Evolutionary conservation across 2,797 vertebrate genomes (phyloP).

Genomic region (Gallinago solitaria): DNA sequence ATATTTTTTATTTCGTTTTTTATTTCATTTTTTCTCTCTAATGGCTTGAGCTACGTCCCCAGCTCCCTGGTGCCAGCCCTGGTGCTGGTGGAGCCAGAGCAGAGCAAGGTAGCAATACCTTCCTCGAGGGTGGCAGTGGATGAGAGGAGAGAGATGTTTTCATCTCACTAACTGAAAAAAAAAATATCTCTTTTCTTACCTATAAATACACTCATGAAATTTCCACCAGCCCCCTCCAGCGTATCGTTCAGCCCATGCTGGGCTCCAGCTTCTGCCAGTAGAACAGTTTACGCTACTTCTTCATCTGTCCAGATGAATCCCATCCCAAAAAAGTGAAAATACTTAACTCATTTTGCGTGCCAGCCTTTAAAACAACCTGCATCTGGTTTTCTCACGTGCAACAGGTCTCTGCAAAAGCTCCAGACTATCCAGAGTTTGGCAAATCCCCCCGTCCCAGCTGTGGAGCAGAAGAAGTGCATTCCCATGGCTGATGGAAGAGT

Average conservation of each 20-base stretch:
- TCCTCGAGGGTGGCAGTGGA: neutral
- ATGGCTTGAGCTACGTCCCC: neutral
- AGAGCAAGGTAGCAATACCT: neutral
- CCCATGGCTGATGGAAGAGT: neutral
- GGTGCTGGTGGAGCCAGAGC: neutral
- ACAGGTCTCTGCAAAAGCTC: neutral
- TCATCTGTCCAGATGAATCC: neutral
- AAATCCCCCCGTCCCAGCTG: neutral
- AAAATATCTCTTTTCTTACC: neutral
- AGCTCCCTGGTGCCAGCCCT: fast-evolving
- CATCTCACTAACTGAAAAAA: neutral
- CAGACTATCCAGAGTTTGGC: neutral
- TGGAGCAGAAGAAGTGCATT: neutral
- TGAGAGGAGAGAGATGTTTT: neutral
- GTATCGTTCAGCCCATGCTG: neutral
- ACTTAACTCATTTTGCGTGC: neutral
- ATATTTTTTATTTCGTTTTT: neutral
- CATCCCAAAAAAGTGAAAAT: neutral
- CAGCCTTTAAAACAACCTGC: neutral
- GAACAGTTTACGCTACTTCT: neutral
- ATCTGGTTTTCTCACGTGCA: neutral
- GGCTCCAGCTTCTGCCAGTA: neutral
- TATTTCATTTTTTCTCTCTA: neutral
- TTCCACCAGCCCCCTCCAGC: neutral
- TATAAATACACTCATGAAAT: neutral